phyloP scores from a whole-genome alignment of 1,140 invertebrate genomes.

The Philotrypesis tridentata region DNA sequence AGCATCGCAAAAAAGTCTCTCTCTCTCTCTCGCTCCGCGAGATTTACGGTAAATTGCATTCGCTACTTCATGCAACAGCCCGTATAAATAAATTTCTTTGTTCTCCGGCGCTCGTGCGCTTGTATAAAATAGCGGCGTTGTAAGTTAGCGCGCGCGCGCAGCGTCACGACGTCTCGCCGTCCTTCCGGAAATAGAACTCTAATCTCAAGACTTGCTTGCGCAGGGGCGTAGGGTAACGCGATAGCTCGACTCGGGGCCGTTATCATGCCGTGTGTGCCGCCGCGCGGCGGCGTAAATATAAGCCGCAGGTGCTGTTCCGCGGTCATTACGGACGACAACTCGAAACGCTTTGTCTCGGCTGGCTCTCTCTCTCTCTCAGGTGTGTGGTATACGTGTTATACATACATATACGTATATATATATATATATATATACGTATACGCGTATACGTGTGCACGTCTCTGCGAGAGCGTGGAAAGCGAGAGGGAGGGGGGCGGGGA shows the following conservation, averaged over 20 bases:
- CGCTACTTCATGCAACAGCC: constrained; percentile 6
- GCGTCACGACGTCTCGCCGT: background rate
- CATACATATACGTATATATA: no score
- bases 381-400: no score
- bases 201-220: constrained; percentile 3
- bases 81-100: constrained; percentile 26
- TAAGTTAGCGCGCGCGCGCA: background rate
- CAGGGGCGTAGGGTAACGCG: no score
- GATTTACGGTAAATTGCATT: constrained; percentile 37
- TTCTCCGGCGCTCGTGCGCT: background rate
- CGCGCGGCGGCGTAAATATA: constrained; percentile 9
- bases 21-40: background rate
- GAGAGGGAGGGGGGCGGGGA: background rate
- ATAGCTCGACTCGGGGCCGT: background rate
- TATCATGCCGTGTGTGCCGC: constrained; percentile 21
- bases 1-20: constrained; percentile 7
- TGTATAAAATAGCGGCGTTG: background rate
- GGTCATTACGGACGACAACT: constrained; percentile 27
- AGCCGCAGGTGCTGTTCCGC: background rate
- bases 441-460: background rate
- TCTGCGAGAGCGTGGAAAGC: background rate
- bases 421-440: no score
- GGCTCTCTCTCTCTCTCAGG: no score
- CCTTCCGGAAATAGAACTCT: constrained; percentile 23
- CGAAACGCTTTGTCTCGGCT: constrained; percentile 15